Evolutionary conservation across 2,888 invertebrate genomes (phyloP), one percentile per base, ranked within the genome.

Genomic region (Agrochola lota): DNA sequence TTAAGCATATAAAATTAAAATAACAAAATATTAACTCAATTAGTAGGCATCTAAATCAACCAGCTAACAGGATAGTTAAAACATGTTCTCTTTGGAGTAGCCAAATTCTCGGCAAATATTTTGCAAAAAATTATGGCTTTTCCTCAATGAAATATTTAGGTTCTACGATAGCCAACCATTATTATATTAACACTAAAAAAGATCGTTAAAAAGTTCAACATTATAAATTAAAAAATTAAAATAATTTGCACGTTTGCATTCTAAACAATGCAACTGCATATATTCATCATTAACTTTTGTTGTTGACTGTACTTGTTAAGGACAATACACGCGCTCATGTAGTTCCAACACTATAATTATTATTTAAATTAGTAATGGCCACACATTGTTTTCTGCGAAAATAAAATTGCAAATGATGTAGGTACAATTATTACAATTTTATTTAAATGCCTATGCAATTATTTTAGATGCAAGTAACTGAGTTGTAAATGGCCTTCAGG

Each of bases 401-500:
- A 74, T 84, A 62, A 64, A 76, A 86, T 86, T 68, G 71, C 35
- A 71, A 71, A 70, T 78, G 12, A 64, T 43, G 83, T 83, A 78
- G 87, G 85, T 87, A 89, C 88, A 91, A 92, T 92, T 91, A 91
- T 87, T 83, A 89, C 86, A 91, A 90, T 85, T 91, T 91, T 59
- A 72, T 85, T 85, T 85, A 83, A 83, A 90, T 87, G 84, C 81
- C 80, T 79, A 74, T 87, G 78, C 63, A 74, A 84, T 84, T 75
- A 88, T 81, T 86, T 77, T 85, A 82, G 87, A 82, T 87, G 73
- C 73, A 80, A 81, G 87, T 85, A 88, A 87, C 87, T 86, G 83
- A 89, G 81, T 82, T 79, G 87, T 87, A 89, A 91, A 89, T 83
- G 88, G 91, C 91, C 87, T 87, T 77, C 80, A 84, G 91, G 91